Base-by-base conservation (phyloP, 2,797 vertebrate species). In the Gallirallus australis region DNA sequence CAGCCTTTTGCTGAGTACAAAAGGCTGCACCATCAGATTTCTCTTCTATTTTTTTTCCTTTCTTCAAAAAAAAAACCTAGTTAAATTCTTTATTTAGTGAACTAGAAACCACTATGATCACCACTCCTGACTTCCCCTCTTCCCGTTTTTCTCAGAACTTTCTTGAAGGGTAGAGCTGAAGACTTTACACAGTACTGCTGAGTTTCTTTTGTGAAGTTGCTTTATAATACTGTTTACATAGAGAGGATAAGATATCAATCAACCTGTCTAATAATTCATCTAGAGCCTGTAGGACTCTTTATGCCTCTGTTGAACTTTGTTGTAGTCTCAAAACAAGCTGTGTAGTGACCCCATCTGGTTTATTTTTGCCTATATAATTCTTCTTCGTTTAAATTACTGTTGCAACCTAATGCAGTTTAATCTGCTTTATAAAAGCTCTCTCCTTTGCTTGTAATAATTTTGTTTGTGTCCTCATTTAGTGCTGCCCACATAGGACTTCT, bases 341-440 rank as follows among this genome's bases (percentile, higher is more conserved):
- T 91, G 91, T 50, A 86, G 78, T 93, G 92, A 89, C 85, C 89
- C 78, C 64, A 68, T 82, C 89, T 86, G 78, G 82, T 82, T 86
- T 91, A 76, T 79, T 91, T 89, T 89, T 95, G 77, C 33, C 35
- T 82, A 27, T 89, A 61, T 88, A 93, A 71, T 80, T 86, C 66
- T 82, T 86, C 66, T 78, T 79, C 9, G 56, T 89, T 75, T 71
- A 83, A 79, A 63, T 68, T 76, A 37, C 59, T 68, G 15, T 82
- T 86, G 56, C 78, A 89, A 66, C n/a, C 28, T 71, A 76, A 59
- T 39, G 86, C 68, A 76, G 54, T 68, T 82, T 82, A 83, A 79
- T 92, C 72, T 89, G 56, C 54, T 39, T 72, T 86, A 66, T 68
- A 59, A 65, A 86, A 82, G 11, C 21, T 24, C 11, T 86, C 31